phyloP scores from a whole-genome alignment of 2,888 invertebrate genomes.

The Pseudococcus jackbeardsleyi region DNA sequence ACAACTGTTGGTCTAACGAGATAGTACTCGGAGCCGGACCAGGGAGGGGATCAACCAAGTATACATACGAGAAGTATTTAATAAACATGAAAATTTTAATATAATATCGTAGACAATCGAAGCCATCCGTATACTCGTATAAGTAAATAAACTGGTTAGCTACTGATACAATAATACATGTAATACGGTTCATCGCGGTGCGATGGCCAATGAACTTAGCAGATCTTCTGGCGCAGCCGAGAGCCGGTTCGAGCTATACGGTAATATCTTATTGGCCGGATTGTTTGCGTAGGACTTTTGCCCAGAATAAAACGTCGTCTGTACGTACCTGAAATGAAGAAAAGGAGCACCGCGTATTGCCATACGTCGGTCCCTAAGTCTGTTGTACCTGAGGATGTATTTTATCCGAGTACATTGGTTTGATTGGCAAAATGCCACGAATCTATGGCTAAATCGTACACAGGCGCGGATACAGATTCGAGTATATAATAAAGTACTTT shows the following conservation, averaged over 20 bases:
- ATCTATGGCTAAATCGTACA: background rate
- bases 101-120: conserved; percentile 28
- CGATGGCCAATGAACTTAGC: conserved; percentile 18
- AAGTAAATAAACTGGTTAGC: background rate
- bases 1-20: background rate
- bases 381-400: background rate
- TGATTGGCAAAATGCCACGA: background rate
- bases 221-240: background rate
- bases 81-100: conserved; percentile 32
- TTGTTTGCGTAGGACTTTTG: conserved; percentile 12
- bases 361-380: no score
- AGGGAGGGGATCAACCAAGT: background rate
- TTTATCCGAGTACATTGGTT: background rate
- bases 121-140: background rate
- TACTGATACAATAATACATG: conserved; percentile 28
- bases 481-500: background rate
- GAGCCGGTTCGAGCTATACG: background rate
- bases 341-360: background rate
- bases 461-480: background rate
- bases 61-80: background rate
- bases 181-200: background rate
- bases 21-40: background rate
- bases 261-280: background rate
- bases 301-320: conserved; percentile 10
- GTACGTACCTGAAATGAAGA: background rate